Evolutionary conservation across 2,113 vertebrate genomes (phyloP).

Genomic region (Procavia capensis): DNA sequence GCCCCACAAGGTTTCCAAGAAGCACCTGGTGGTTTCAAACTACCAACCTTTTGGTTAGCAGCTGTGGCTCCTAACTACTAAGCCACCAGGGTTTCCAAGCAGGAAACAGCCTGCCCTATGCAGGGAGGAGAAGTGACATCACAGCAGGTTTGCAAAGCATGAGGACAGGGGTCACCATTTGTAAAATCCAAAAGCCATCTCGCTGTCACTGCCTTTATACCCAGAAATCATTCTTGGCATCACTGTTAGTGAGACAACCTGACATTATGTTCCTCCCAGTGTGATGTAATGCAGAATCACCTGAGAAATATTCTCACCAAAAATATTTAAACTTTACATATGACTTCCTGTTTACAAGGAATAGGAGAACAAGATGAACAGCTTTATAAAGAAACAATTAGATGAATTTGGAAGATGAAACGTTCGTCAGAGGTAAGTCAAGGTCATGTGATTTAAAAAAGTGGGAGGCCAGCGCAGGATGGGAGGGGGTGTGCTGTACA

Average conservation of each 20-base stretch:
- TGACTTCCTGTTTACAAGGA: neutral
- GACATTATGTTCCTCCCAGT: neutral
- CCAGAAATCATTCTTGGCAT: conserved; percentile 43
- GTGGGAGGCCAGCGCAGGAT: neutral
- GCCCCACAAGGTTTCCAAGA: no score
- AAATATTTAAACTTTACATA: conserved; percentile 16
- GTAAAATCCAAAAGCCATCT: neutral
- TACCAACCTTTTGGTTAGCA: no score
- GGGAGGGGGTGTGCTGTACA: neutral
- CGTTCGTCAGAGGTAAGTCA: neutral
- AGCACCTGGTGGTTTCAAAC: no score
- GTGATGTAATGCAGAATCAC: neutral
- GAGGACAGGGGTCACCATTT: neutral
- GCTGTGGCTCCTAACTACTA: no score
- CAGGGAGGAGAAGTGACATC: neutral
- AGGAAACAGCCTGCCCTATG: neutral
- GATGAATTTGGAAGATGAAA: conserved; percentile 4
- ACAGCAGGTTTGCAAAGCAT: conserved; percentile 3
- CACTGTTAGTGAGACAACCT: neutral
- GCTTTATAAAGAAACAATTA: neutral
- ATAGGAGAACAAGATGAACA: neutral
- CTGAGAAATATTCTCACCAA: conserved; percentile 45
- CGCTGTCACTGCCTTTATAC: conserved; percentile 38
- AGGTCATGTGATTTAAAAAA: neutral
- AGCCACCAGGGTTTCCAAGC: neutral